A percentile compares a stretch with the other conserved stretches of the same genome.
Conservation (phyloP, 2,797 vertebrate species). For the Coendou prehensilis region DNA sequence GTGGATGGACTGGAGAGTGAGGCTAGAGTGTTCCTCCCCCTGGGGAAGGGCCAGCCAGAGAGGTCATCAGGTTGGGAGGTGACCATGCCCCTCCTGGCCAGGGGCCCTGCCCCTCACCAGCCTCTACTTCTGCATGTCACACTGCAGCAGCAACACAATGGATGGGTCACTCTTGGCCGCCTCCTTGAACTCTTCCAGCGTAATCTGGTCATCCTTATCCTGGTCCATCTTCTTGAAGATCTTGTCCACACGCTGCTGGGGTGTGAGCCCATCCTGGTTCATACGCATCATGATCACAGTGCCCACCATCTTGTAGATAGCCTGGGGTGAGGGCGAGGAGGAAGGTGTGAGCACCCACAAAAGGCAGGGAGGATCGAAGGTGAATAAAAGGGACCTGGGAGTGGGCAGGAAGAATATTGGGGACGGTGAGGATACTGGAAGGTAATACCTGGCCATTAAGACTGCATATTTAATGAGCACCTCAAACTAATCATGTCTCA, state of each 20-base stretch:
- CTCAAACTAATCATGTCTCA: neutral
- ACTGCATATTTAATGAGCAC: neutral
- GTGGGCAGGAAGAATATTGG: neutral
- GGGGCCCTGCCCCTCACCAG: constrained; percentile 57
- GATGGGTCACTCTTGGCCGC: constrained; percentile 98
- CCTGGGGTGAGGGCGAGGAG: constrained; percentile 87
- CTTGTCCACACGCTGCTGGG: constrained; percentile 98
- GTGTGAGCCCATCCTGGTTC: constrained; percentile 98
- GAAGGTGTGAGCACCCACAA: constrained; percentile 8
- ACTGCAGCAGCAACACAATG: constrained; percentile 97
- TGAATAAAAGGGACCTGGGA: neutral
- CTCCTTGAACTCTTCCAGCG: constrained; percentile 99
- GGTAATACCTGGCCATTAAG: neutral
- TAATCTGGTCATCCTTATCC: constrained; percentile 98
- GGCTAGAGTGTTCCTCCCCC: constrained; percentile 5
- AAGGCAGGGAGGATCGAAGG: neutral
- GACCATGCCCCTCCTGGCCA: constrained; percentile 19
- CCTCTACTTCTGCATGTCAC: constrained; percentile 97
- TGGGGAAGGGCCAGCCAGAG: constrained; percentile 42
- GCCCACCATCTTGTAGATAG: constrained; percentile 99
- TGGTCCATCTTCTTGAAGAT: constrained; percentile 99
- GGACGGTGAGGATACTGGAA: neutral
- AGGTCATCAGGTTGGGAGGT: constrained; percentile 58
- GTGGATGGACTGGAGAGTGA: constrained; percentile 71
- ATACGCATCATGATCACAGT: constrained; percentile 99